Evolutionary conservation across 1,140 invertebrate genomes (phyloP), one percentile per base, ranked within the genome.

Genomic region (Centruroides sculpturatus): DNA sequence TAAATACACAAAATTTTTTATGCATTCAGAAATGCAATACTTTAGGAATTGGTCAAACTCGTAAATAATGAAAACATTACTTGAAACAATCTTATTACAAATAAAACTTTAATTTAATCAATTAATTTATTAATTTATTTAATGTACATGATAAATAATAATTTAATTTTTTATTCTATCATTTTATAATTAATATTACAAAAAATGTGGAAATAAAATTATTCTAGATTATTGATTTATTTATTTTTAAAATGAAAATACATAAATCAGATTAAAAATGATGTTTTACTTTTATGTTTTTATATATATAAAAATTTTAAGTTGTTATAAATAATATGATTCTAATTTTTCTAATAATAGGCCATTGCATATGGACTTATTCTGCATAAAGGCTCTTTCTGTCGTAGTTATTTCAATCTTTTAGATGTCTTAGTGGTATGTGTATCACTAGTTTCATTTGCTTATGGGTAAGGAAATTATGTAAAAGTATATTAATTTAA

Each of bases 361-460:
- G 85, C 98, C 74, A 85, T 99, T 69, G 85, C 95, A 5, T 97
- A 96, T 75, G 97, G 97, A 64, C 87, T 98, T 72, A 82, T 99
- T 60, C 78, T 99, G 55, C 97, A 99, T 78, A 85, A 96, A 73
- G 96, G 93, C 70, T 93, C 95, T 68, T 99, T 99, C 77, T 95
- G 96, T 73, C 84, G 96, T 67, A 98, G 93, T 69, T 89, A 92
- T 64, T 99, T 99, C 82, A 99, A 98, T 81, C 81, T 99, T 61
- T 83, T 99, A 64, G 97, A 99, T 81, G 83, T 99, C 74, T 81
- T 99, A 56, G 97, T 99, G 66, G 97, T 99, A 60, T 92, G 88
- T 69, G 95, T 99, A 5, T 99, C 96, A 41, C 80, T 99, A 55
- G 84, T 98, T 70, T 98, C 97, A 64, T 92, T 97, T 78, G 84